phyloP scores from a whole-genome alignment of 2,113 vertebrate genomes.

The Sisor rabdophorus region DNA sequence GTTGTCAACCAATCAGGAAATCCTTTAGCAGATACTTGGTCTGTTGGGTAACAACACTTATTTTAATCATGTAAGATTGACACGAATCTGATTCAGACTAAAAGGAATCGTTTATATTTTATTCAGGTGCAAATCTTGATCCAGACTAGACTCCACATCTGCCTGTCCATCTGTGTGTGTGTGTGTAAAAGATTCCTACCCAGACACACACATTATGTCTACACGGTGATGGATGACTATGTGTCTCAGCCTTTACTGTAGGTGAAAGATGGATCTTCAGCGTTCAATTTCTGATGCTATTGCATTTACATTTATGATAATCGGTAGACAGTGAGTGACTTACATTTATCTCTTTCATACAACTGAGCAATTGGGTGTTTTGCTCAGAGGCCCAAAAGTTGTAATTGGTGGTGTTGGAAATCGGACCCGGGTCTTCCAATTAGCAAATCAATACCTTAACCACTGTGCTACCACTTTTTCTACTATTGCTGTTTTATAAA shows the following conservation, averaged over 20 bases:
- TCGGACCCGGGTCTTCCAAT: too few relatives aligned
- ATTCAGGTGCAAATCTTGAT: background rate
- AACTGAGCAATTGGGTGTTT: too few relatives aligned
- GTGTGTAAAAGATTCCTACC: too few relatives aligned
- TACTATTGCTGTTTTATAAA: too few relatives aligned
- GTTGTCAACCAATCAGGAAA: background rate
- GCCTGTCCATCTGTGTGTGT: background rate
- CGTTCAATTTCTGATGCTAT: background rate
- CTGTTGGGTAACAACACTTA: background rate
- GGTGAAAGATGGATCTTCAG: constrained; percentile 7
- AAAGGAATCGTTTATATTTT: constrained; percentile 1
- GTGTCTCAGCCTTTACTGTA: constrained; percentile 16
- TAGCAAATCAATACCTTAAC: too few relatives aligned
- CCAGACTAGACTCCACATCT: background rate
- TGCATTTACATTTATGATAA: too few relatives aligned
- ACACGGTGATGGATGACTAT: constrained; percentile 22
- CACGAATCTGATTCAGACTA: background rate
- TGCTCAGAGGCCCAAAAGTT: too few relatives aligned
- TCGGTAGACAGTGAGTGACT: too few relatives aligned
- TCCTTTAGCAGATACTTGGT: background rate
- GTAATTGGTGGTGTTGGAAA: too few relatives aligned
- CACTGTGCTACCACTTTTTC: too few relatives aligned
- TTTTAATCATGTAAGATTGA: background rate
- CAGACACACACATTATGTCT: constrained; percentile 26
- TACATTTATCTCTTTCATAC: too few relatives aligned